phyloP scores from a whole-genome alignment of 2,797 vertebrate genomes.

The Fratercula arctica region DNA sequence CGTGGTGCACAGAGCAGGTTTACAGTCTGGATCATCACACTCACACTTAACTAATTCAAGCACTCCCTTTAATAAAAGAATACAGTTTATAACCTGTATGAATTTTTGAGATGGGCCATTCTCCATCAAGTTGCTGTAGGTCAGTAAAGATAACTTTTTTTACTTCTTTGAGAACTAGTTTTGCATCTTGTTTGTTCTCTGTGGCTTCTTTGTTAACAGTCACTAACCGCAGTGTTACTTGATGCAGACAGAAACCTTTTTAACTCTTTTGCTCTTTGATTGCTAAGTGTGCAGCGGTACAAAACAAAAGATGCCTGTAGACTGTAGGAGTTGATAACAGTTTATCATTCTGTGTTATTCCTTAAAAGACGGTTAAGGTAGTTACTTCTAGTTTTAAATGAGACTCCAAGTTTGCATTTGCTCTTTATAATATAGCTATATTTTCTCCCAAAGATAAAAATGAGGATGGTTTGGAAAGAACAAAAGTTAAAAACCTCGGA shows the following conservation, averaged over 20 bases:
- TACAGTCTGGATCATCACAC: neutral
- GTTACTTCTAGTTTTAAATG: neutral
- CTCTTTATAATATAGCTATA: neutral
- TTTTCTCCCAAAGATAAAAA: constrained; percentile 79
- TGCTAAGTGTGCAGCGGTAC: neutral
- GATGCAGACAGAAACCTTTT: neutral
- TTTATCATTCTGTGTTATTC: neutral
- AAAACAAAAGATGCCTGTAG: neutral
- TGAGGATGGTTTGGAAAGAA: constrained; percentile 83
- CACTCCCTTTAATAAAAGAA: neutral
- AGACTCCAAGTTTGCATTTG: neutral
- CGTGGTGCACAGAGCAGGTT: neutral
- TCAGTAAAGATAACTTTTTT: neutral
- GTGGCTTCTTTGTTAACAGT: neutral
- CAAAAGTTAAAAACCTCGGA: constrained; percentile 85
- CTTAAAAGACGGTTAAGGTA: neutral
- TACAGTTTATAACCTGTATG: neutral
- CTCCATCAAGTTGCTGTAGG: neutral
- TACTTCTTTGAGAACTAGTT: neutral
- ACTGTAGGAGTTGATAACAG: neutral
- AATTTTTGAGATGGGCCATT: neutral
- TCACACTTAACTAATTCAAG: neutral
- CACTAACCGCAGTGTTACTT: neutral
- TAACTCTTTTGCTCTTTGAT: neutral
- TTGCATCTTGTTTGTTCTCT: neutral